Percentiles rank a stretch among this genome's conserved stretches.
phyloP scores from a whole-genome alignment of 2,113 vertebrate genomes.

The Spea bombifrons region DNA sequence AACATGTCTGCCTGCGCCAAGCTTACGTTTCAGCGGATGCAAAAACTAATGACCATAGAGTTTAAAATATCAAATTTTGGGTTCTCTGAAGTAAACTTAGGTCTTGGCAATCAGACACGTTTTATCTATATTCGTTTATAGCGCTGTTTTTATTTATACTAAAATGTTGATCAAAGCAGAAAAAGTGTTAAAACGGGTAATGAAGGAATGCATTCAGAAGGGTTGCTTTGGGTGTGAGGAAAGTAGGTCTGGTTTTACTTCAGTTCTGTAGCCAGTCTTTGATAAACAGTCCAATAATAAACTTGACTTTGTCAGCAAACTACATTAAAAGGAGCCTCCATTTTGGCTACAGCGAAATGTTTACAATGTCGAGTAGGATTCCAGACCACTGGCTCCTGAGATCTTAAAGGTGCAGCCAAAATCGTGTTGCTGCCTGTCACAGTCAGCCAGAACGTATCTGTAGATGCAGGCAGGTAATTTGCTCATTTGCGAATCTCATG shows the following conservation, averaged over 20 bases:
- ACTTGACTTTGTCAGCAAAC: not conserved
- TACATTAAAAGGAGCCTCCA: slow-evolving; percentile 9
- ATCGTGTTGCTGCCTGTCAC: slow-evolving; percentile 7
- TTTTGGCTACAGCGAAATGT: slow-evolving; percentile 21
- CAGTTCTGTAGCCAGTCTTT: not conserved
- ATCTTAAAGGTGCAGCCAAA: slow-evolving; percentile 32
- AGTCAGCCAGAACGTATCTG: slow-evolving; percentile 27
- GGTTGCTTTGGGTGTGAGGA: too few species aligned
- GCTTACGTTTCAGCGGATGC: too few species aligned
- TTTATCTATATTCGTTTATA: too few species aligned
- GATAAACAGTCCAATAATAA: not conserved
- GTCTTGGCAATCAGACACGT: too few species aligned
- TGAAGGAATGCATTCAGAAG: too few species aligned
- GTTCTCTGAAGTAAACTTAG: too few species aligned
- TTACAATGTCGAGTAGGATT: not conserved
- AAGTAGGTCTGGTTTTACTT: not conserved
- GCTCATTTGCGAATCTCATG: not conserved
- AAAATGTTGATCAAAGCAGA: too few species aligned
- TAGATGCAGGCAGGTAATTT: slow-evolving; percentile 20
- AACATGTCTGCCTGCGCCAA: too few species aligned
- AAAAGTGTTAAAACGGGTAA: too few species aligned
- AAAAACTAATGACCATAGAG: too few species aligned
- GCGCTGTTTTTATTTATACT: too few species aligned
- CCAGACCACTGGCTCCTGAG: slow-evolving; percentile 41
- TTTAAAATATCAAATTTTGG: too few species aligned